These are phyloP conservation scores for Dynastes tityus DNA, from an alignment of 2,888 invertebrate species.

Conservation along the genomic window DNA sequence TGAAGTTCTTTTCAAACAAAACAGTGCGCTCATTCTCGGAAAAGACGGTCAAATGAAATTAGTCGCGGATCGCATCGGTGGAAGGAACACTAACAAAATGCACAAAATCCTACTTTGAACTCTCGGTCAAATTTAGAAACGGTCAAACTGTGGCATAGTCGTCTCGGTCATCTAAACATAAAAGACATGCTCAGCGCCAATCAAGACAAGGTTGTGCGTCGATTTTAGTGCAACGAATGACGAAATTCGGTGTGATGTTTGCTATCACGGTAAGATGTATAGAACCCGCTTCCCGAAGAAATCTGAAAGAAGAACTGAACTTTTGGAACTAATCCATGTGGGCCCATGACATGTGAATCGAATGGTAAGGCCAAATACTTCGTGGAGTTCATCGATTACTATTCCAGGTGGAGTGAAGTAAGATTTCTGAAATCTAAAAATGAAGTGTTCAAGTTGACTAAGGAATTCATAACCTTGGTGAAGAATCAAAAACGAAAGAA, in stretches of 20 bases:
- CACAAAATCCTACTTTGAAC: not conserved
- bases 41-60: not conserved
- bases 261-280: not conserved
- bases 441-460: slow-evolving; percentile 55
- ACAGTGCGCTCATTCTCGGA: not conserved
- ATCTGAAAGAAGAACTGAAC: too few relatives aligned
- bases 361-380: slow-evolving; percentile 26
- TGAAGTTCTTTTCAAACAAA: not conserved
- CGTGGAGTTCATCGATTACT: slow-evolving; percentile 55
- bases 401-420: slow-evolving; percentile 56
- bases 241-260: not conserved
- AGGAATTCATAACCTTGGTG: slow-evolving; percentile 49
- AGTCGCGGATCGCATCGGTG: slow-evolving; percentile 3
- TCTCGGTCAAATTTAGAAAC: not conserved
- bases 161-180: not conserved
- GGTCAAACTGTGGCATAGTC: not conserved
- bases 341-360: slow-evolving; percentile 55
- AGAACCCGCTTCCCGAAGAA: too few relatives aligned
- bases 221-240: not conserved
- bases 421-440: slow-evolving; percentile 56
- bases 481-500: slow-evolving; percentile 2
- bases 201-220: too few relatives aligned
- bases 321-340: slow-evolving; percentile 33
- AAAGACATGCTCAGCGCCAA: not conserved
- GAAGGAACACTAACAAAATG: too few relatives aligned